Conservation (phyloP, 2,888 invertebrate genomes). For the Phania funesta region DNA sequence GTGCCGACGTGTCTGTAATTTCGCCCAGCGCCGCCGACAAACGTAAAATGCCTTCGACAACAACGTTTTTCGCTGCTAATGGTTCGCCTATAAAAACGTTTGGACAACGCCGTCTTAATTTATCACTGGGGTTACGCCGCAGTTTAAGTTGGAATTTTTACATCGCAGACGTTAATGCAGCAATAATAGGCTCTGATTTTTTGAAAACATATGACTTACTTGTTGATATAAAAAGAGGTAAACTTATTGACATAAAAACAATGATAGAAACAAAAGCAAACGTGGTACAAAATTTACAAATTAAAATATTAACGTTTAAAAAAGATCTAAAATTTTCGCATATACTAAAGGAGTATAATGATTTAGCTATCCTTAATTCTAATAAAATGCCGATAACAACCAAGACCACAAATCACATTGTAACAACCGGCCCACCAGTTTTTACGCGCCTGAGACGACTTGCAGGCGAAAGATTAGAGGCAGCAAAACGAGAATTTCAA, state of each 20-base stretch:
- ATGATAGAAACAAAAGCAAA: conserved; percentile 20
- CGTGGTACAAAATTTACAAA: neutral
- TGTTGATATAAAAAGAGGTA: conserved; percentile 12
- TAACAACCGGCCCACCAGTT: too few relatives aligned
- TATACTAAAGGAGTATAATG: neutral
- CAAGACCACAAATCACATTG: neutral
- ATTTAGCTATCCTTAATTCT: neutral
- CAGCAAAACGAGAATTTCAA: neutral
- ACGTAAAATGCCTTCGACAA: neutral
- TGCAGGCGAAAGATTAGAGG: neutral
- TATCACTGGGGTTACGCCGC: conserved; percentile 17
- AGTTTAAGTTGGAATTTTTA: conserved; percentile 20
- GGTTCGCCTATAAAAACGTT: conserved; percentile 7
- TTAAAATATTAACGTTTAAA: neutral
- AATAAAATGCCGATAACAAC: neutral
- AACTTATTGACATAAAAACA: conserved; percentile 18
- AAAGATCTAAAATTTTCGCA: neutral
- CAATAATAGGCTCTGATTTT: conserved; percentile 20
- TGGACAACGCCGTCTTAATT: conserved; percentile 29
- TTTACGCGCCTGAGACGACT: neutral
- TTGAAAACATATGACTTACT: conserved; percentile 16
- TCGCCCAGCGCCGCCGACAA: neutral
- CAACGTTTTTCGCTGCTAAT: neutral
- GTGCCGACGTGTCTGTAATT: neutral
- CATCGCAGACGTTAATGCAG: conserved; percentile 6